Evolutionary conservation across 2,113 vertebrate genomes (phyloP), one percentile per base, ranked within the genome.

Genomic region (Cynocephalus volans): DNA sequence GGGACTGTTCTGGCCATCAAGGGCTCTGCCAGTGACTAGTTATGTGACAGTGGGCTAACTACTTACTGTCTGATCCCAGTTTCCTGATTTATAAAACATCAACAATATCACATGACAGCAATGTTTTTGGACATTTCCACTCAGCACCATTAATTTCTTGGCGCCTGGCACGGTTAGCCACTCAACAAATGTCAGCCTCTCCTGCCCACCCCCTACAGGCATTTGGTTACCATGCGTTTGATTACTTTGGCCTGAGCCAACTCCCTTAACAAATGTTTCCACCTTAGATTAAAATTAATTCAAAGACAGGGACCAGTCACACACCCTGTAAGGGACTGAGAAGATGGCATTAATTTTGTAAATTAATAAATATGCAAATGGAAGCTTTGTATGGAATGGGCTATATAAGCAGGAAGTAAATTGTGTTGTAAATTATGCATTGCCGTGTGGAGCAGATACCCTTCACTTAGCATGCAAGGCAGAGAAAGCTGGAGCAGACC

Each of bases 281-380:
- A 96, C 95, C 97, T 98, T 96, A 88, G 97, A 97, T 97, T 95
- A 97, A 97, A 98, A 41, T 41, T 41, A 41, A 41, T 41, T 41
- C 41, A 41, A 41, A 41, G 4, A 41, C 41, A 41, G 41, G 41
- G 41, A 41, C 41, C 41, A 41, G 41, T 4, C 41, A 41, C 41
- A 41, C 41, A 41, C 41, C 4, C 41, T 41, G 41, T 41, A 41
- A 41, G 41, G 41, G 41, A 41, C 41, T 41, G 41, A 41, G 41
- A 41, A 41, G 41, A 41, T 41, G 97, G 95, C 93, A 98, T 97
- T 97, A 97, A 97, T 97, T 97, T 97, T 95, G 96, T 95, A 97
- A 97, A 98, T 98, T 97, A 98, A 97, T 97, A 97, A 97, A 95
- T 97, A 97, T 97, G 97, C 98, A 97, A 97, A 98, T 97, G 18